Percentiles rank a stretch among this genome's conserved stretches.
phyloP scores from a whole-genome alignment of 1,140 invertebrate genomes.

The Drosophila elegans region DNA sequence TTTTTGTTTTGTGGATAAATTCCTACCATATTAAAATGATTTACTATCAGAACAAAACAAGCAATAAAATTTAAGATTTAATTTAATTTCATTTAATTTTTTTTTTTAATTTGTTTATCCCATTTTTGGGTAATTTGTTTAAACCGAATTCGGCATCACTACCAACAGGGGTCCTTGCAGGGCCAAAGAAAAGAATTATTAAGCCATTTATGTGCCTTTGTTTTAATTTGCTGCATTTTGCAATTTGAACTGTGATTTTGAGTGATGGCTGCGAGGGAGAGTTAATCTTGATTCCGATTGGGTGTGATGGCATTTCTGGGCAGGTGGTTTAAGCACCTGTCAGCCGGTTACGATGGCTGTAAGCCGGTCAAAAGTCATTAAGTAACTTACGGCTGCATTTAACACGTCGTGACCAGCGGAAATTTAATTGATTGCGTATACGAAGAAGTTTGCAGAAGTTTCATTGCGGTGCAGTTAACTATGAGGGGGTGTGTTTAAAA shows the following conservation, averaged over 20 bases:
- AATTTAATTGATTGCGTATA: conserved; percentile 34
- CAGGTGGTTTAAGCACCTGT: conserved; percentile 43
- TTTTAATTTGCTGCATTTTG: conserved; percentile 61
- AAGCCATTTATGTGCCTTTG: conserved; percentile 53
- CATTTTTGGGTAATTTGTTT: no score
- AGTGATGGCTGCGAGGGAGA: conserved; percentile 7
- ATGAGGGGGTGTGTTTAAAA: not conserved
- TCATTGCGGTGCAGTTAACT: conserved; percentile 10
- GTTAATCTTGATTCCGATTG: conserved; percentile 7
- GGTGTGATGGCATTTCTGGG: not conserved
- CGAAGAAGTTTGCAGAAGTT: conserved; percentile 7
- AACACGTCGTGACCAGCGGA: conserved; percentile 9
- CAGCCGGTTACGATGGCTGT: conserved; percentile 19
- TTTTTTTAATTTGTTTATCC: no score
- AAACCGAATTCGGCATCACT: conserved; percentile 11
- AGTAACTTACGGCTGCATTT: conserved; percentile 29
- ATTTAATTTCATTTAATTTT: no score
- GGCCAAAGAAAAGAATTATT: conserved; percentile 31
- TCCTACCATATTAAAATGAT: no score
- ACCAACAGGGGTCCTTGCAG: not conserved
- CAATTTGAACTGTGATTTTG: conserved; percentile 43
- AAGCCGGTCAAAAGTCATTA: conserved; percentile 30
- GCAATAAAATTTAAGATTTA: no score
- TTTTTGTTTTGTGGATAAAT: no score
- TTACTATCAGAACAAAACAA: no score